Percentiles rank a stretch among this genome's conserved stretches.
phyloP scores from a whole-genome alignment of 2,113 vertebrate species.

The Microcebus tavaratra region DNA sequence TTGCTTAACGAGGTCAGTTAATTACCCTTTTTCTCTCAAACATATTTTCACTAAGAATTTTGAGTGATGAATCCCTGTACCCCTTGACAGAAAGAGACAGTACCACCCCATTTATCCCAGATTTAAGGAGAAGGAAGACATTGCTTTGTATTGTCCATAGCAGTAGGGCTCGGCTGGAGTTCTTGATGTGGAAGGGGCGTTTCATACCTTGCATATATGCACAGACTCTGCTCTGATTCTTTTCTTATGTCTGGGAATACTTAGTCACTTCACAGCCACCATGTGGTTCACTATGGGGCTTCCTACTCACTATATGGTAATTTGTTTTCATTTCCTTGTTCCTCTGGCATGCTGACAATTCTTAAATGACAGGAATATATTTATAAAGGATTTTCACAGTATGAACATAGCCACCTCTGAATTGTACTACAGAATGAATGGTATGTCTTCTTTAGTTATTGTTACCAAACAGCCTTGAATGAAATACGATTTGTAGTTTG shows the following conservation, averaged over 20 bases:
- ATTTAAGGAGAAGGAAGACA: neutral
- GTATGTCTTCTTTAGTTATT: neutral
- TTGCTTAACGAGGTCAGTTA: neutral
- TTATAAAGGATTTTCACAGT: neutral
- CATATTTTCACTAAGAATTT: neutral
- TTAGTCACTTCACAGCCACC: neutral
- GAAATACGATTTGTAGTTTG: neutral
- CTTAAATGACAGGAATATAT: neutral
- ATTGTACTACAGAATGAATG: neutral
- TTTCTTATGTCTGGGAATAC: neutral
- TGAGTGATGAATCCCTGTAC: neutral
- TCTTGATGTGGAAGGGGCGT: neutral
- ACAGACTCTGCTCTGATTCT: neutral
- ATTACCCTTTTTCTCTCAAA: neutral
- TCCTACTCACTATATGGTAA: neutral
- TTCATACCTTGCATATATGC: neutral
- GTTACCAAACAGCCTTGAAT: neutral
- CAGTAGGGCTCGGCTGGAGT: neutral
- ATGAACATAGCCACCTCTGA: neutral
- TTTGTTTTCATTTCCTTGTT: constrained; percentile 36
- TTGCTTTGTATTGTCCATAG: neutral
- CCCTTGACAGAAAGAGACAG: neutral
- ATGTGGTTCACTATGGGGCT: neutral
- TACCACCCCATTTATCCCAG: neutral
- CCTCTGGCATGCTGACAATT: constrained; percentile 38